These are phyloP conservation scores for Pantherophis vulpinus DNA, from an alignment of 2,797 vertebrate species.

Conservation along the genomic window DNA sequence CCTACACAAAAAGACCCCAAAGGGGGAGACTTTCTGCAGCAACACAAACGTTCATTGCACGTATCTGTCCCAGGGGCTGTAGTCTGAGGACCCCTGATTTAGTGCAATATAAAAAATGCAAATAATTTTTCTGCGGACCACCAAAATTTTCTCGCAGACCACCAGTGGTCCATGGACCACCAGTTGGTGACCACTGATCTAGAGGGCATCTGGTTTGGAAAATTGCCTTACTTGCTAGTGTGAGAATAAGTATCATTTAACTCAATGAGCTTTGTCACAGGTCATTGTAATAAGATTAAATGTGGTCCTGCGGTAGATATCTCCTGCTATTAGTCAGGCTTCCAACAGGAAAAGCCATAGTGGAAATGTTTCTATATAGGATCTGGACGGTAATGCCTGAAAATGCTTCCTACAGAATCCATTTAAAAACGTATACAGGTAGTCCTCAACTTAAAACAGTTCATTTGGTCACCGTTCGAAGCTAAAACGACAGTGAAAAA, in stretches of 20 bases:
- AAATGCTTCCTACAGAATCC: neutral
- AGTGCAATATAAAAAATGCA: too few relatives aligned
- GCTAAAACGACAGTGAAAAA: neutral
- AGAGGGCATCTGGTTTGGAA: neutral
- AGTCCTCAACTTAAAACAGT: neutral
- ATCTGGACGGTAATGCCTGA: neutral
- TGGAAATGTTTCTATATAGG: neutral
- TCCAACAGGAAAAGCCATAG: neutral
- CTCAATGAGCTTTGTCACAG: neutral
- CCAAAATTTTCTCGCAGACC: too few relatives aligned
- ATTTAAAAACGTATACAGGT: neutral
- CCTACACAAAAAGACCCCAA: too few relatives aligned
- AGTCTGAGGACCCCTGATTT: too few relatives aligned
- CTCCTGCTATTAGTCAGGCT: neutral
- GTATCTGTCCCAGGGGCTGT: too few relatives aligned
- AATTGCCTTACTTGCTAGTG: neutral
- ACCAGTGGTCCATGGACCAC: too few relatives aligned
- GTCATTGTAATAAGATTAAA: neutral
- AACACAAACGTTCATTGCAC: too few relatives aligned
- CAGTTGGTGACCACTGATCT: too few relatives aligned
- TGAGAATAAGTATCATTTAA: neutral
- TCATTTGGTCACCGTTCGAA: neutral
- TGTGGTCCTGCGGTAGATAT: neutral
- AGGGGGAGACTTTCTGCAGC: too few relatives aligned
- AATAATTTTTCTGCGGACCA: too few relatives aligned